These are phyloP conservation scores for Drosophila leontia DNA, from an alignment of 1,140 invertebrate genomes.

Conservation along the genomic window DNA sequence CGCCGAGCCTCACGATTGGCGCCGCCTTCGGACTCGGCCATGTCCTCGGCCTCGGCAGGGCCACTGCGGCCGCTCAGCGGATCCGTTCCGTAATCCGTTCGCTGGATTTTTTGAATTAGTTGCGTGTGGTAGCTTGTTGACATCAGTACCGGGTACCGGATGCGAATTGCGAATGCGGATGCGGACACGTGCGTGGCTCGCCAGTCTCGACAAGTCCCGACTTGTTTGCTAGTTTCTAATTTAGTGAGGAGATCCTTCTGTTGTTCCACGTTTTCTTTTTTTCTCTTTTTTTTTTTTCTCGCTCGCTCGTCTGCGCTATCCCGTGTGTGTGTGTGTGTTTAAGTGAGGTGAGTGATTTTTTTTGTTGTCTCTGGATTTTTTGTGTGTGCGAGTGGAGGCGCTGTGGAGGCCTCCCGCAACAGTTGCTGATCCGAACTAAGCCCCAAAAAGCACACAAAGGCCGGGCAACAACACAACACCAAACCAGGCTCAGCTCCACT, in stretches of 20 bases:
- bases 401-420: conserved; percentile 34
- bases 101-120: conserved; percentile 84
- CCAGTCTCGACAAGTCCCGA: conserved; percentile 39
- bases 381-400: not conserved
- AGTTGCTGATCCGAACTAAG: conserved; percentile 41
- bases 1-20: conserved; percentile 39
- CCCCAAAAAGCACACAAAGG: conserved; percentile 4
- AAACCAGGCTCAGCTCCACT: conserved; percentile 7
- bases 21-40: conserved; percentile 12
- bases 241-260: conserved; percentile 18
- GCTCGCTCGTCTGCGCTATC: not conserved
- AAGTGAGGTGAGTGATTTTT: conserved; percentile 49
- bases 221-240: conserved; percentile 31
- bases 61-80: conserved; percentile 27
- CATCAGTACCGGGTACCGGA: conserved; percentile 82
- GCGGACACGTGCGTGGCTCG: conserved; percentile 53
- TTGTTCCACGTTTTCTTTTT: conserved; percentile 12
- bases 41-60: conserved; percentile 13
- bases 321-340: conserved; percentile 19
- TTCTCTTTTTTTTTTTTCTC: conserved; percentile 13
- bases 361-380: conserved; percentile 22
- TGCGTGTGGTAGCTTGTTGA: conserved; percentile 84
- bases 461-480: not conserved
- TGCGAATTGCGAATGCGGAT: conserved; percentile 60
- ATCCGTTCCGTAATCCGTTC: conserved; percentile 73